Percentiles rank a stretch among this genome's conserved stretches.
Conservation (phyloP, 2,113 vertebrate species). For the Okapia johnstoni region DNA sequence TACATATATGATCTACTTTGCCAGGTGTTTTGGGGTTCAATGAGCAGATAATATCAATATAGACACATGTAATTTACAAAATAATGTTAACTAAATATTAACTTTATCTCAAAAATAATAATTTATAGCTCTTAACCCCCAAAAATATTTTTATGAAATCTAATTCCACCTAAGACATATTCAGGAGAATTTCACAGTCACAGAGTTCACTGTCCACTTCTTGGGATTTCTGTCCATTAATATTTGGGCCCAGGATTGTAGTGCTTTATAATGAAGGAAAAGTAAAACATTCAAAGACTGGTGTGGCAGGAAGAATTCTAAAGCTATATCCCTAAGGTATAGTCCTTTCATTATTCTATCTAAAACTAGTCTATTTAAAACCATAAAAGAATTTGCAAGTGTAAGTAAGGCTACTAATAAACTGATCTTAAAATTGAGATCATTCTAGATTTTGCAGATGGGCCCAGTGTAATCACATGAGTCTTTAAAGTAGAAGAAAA, state of each 20-base stretch:
- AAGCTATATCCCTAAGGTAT: not conserved
- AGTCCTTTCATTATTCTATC: not conserved
- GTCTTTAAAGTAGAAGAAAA: not conserved
- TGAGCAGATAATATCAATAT: not conserved
- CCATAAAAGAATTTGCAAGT: not conserved
- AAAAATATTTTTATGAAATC: not conserved
- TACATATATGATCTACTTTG: not conserved
- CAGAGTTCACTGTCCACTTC: not conserved
- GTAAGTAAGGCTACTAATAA: not conserved
- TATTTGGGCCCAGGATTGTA: not conserved
- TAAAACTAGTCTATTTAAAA: not conserved
- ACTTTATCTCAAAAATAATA: not conserved
- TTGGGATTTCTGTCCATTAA: not conserved
- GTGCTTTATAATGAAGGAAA: not conserved
- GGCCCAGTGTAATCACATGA: not conserved
- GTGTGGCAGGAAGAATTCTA: not conserved
- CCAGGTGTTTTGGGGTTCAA: no score
- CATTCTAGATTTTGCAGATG: not conserved
- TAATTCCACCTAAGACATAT: not conserved
- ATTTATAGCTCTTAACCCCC: not conserved
- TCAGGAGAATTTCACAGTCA: not conserved
- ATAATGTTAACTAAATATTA: not conserved
- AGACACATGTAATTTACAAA: not conserved
- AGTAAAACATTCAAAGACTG: not conserved
- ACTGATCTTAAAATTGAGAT: not conserved